A percentile compares a stretch with the other conserved stretches of the same genome.
phyloP scores from a whole-genome alignment of 2,888 invertebrate species.

The Stenurella melanura region DNA sequence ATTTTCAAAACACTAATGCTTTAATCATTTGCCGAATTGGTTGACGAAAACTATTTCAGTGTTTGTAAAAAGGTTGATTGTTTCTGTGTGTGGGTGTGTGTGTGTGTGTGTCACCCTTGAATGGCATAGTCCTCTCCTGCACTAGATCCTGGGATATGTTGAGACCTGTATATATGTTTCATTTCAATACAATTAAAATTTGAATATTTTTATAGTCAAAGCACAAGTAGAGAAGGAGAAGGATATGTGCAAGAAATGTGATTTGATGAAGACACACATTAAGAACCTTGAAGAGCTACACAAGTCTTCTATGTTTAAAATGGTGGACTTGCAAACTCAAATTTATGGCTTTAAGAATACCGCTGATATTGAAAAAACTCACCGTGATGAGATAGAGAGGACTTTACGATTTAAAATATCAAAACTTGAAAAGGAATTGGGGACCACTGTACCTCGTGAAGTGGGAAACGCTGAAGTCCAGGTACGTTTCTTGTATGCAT shows the following conservation, averaged over 20 bases:
- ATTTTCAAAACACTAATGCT: too few species aligned
- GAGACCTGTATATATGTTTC: too few species aligned
- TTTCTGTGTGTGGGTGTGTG: too few species aligned
- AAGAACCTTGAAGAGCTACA: neutral
- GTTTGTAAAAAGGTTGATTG: too few species aligned
- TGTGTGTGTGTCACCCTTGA: too few species aligned
- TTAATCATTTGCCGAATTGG: too few species aligned
- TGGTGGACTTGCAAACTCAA: neutral
- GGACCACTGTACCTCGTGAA: neutral
- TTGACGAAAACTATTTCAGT: too few species aligned
- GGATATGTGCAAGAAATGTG: neutral
- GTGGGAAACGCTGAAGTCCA: neutral
- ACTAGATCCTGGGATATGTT: too few species aligned
- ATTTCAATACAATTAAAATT: too few species aligned
- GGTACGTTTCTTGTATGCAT: neutral
- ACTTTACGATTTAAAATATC: neutral
- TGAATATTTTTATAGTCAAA: neutral
- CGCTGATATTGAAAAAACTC: neutral
- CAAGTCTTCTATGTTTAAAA: neutral
- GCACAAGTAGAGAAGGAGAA: neutral
- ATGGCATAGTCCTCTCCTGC: too few species aligned
- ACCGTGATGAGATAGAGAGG: neutral
- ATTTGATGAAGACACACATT: neutral
- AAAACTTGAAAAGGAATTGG: neutral
- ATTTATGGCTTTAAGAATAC: constrained; percentile 6